Conservation (phyloP, 2,888 invertebrate species). For the Erebia ligea region DNA sequence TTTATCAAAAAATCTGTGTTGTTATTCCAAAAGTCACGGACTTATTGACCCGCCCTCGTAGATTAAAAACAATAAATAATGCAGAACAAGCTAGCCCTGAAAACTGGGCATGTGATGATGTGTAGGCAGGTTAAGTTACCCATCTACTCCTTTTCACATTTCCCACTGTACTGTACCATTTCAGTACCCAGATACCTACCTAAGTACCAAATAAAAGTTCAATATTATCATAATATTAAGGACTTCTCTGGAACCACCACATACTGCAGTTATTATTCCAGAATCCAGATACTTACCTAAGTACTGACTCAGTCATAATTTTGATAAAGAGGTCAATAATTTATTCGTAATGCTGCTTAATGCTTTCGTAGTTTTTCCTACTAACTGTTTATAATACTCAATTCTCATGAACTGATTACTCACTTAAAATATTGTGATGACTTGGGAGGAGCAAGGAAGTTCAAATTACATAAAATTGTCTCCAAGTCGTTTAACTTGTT, state of each 20-base stretch:
- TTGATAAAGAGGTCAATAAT: constrained; percentile 19
- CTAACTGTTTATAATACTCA: constrained; percentile 22
- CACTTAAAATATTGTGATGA: constrained; percentile 24
- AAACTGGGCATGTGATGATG: too few species aligned
- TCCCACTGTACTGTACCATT: too few species aligned
- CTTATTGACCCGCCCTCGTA: too few species aligned
- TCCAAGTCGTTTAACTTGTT: constrained; percentile 33
- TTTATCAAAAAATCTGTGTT: too few species aligned
- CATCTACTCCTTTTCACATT: too few species aligned
- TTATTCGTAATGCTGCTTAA: too few species aligned
- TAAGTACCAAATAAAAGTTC: too few species aligned
- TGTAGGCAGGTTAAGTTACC: too few species aligned
- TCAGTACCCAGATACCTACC: too few species aligned
- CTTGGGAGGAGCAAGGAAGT: constrained; percentile 22
- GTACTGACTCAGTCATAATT: neutral
- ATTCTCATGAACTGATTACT: constrained; percentile 31
- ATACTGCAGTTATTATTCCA: neutral
- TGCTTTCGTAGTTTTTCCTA: constrained; percentile 23
- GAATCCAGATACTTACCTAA: neutral
- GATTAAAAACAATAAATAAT: too few species aligned
- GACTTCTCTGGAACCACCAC: neutral
- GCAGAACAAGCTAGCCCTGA: too few species aligned
- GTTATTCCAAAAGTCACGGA: too few species aligned
- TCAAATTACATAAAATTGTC: constrained; percentile 36
- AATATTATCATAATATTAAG: neutral